Evolutionary conservation across 2,113 vertebrate species (phyloP), one percentile per base, ranked within the genome.

Genomic region (Apus apus): DNA sequence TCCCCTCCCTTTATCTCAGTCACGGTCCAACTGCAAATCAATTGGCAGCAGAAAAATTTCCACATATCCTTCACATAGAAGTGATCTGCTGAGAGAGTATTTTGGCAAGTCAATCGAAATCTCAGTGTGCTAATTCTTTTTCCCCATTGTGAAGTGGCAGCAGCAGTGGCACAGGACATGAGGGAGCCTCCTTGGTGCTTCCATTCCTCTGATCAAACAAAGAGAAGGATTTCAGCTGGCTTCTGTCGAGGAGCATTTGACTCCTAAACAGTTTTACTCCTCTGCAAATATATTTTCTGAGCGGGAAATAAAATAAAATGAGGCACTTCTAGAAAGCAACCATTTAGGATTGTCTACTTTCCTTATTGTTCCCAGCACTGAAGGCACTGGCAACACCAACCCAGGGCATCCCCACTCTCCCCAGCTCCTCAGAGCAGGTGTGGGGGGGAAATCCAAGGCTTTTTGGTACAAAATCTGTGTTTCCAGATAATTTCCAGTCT

Each of bases 41-140:
- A 38, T 32, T 60, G n/a, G 60, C 32, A 67, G 75, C 83, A 79
- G 83, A 15, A 38, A 32, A 11, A 40, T 67, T 58, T 48, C 67
- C 79, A 73, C 46, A 51, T 58, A 45, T 48, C 67, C 72, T 64
- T 61, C 75, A 11, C 54, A 5, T 0, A 22, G 38, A 85, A 72
- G 73, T 20, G 83, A 76, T 40, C 60, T 90, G 83, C 73, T 76
- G 83, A 76, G 51, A 40, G 36, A 76, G 18, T 73, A 54, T 94
- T 70, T 94, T 74, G 73, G 93, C 76, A 71, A 89, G 79, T 73
- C 92, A 83, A 80, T 46, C 89, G 79, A 91, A 89, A 81, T 97
- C 93, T 91, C 92, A 80, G 85, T 2, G 78, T 82, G 87, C 67
- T 89, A 8, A 51, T 68, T 75, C 73, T 94, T 92, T 87, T 62